Evolutionary conservation across 1,140 invertebrate species (phyloP), one percentile per base, ranked within the genome.

Genomic region (Carposina sasakii): DNA sequence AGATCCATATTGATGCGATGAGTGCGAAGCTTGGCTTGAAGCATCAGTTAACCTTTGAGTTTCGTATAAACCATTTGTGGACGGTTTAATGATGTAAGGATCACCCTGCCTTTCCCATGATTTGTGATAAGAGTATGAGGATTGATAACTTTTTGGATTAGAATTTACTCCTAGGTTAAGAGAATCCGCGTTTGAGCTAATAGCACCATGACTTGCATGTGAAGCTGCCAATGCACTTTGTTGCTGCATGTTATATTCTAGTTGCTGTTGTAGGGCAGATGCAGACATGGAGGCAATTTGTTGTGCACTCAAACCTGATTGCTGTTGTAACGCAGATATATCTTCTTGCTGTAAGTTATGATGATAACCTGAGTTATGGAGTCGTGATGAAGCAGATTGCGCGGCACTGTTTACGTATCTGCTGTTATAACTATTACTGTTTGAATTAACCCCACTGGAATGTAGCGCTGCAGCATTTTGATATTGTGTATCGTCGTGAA

Each of bases 91-190:
- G 10, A 83, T 60, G 28, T 85, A 86, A 21, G 85, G 85, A 60
- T 82, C 81, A 13, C 83, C 85, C 46, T 75, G 79, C 41, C 76
- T 76, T 66, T 85, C 85, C 85, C 85, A 85, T 20, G 85, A 77
- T 53, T 86, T 86, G 26, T 85, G 76, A 51, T 85, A 85, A 5
- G 83, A 78, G 57, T 85, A 85, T 16, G 83, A 85, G 12, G 81
- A 85, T n/a, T 85, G 76, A 57, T 85, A 86, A 48, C 65, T 76
- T 72, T 85, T 85, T 1, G 85, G 85, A 45, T 67, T 71, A 1
- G 63, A 47, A 49, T 58, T 60, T 13, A 64, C 28, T 55, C 57
- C 58, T 31, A 52, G 61, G 57, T 72, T 61, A 15, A 43, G 60
- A 21, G 48, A 19, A 24, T 50, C 31, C 16, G 13, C 45, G 3